Evolutionary conservation across 2,888 invertebrate species (phyloP), one percentile per base, ranked within the genome.

Genomic region (Nineta flava): DNA sequence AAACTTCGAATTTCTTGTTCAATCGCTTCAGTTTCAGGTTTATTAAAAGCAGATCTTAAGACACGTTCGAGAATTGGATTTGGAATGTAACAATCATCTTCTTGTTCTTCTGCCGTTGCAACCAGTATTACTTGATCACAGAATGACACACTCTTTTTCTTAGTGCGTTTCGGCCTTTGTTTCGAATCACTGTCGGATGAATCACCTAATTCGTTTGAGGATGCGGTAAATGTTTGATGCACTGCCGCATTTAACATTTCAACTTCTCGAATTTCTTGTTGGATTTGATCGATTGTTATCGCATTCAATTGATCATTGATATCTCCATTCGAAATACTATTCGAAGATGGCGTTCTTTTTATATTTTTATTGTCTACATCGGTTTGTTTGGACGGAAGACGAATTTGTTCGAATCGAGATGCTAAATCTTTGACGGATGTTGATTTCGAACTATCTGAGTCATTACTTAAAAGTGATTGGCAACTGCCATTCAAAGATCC

Each of bases 121-220:
- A 93, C 92, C 50, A 93, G 69, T 53, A 91, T 91, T 0, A 94
- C 91, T 67, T 93, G 90, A 64, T 93, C 93, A 61, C 92, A 93
- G 66, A 94, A 94, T 0, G 93, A 92, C 4, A 94, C 94, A 51
- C 88, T 90, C 65, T 94, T 94, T 74, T 92, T 92, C 62, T 88
- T 88, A 1, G 69, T 65, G 54, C 76, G 77, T 10, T 66, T 67
- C 52, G 71, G 61, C 32, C 69, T 68, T 48, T 62, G 69, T 10
- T 60, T 58, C 1, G 59, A 57, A 57, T 69, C 70, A 55, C 67
- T 55, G 49, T 57, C 57, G 7, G 50, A 54, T 64, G 26, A 70
- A 66, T 56, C 71, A 67, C 59, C 72, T 65, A 48, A 70, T 65
- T 72, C 62, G 67, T 74, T 67, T 61, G 73, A 55, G 21, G 49